Evolutionary conservation across 1,140 invertebrate species (phyloP), one percentile per base, ranked within the genome.

Genomic region (Euborellia annulipes): DNA sequence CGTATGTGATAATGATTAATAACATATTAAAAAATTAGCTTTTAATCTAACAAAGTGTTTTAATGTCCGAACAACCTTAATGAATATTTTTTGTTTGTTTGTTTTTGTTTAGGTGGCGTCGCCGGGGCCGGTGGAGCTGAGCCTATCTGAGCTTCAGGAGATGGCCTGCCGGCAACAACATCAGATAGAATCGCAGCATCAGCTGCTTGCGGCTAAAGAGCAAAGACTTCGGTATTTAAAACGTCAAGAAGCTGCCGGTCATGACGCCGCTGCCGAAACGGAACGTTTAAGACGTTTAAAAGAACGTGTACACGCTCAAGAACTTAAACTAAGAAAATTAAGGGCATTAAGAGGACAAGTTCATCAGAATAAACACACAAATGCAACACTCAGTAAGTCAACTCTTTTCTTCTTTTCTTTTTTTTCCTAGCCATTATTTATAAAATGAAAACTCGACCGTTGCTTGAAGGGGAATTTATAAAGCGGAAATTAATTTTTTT

Each of bases 91-190:
- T n/a, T n/a, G n/a, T n/a, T n/a, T n/a, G n/a, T n/a, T n/a, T n/a
- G n/a, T n/a, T n/a, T n/a, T n/a, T n/a, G n/a, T n/a, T n/a, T n/a
- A n/a, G n/a, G n/a, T 76, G 51, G 69, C 84, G 82, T 72, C 82
- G 75, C 84, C 83, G 71, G 71, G 69, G 60, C 71, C 71, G 55
- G 72, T 72, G 59, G 76, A 77, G 76, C 76, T 92, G 73, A 86
- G 83, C 60, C 72, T 89, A 68, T 77, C 79, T 64, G 88, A 94
- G 76, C 79, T 94, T 69, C 86, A 88, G 73, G 88, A 88, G 63
- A 93, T 95, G 86, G 90, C 90, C 60, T 74, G 84, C 58, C 73
- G 88, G 55, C 90, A 96, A 71, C 89, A 93, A 69, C 85, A 89
- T 64, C 88, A 95, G 73, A 92, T 97, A 62, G 89, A 94, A 68